Evolutionary conservation across 1,140 invertebrate genomes (phyloP).

Genomic region (Brachionus paranguensis): DNA sequence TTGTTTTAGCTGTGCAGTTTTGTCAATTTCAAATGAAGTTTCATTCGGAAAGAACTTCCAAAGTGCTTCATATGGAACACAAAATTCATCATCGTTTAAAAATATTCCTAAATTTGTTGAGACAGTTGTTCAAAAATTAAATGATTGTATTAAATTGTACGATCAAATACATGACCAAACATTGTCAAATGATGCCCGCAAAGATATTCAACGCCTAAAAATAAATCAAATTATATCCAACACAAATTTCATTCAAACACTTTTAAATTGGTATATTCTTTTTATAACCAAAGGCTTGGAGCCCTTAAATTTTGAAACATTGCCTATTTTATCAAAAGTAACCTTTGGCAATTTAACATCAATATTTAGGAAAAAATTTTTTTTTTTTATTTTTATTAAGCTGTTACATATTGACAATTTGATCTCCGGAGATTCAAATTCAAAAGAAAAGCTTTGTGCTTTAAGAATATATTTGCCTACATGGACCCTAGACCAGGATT

Average conservation of each 20-base stretch:
- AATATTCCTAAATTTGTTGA: not conserved
- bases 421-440: not conserved
- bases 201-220: not conserved
- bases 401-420: not conserved
- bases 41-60: not conserved
- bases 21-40: not conserved
- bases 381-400: not conserved
- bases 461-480: not conserved
- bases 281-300: not conserved
- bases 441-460: not conserved
- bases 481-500: not conserved
- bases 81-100: not conserved
- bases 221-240: not conserved
- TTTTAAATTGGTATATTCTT: constrained; percentile 19
- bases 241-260: not conserved
- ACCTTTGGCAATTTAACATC: not conserved
- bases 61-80: not conserved
- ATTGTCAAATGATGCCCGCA: not conserved
- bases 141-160: not conserved
- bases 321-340: not conserved
- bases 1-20: not conserved
- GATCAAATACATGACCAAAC: not conserved
- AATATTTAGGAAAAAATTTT: not conserved
- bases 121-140: not conserved
- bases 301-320: not conserved